phyloP scores from a whole-genome alignment of 2,888 invertebrate genomes.

The Lamproptera curius region DNA sequence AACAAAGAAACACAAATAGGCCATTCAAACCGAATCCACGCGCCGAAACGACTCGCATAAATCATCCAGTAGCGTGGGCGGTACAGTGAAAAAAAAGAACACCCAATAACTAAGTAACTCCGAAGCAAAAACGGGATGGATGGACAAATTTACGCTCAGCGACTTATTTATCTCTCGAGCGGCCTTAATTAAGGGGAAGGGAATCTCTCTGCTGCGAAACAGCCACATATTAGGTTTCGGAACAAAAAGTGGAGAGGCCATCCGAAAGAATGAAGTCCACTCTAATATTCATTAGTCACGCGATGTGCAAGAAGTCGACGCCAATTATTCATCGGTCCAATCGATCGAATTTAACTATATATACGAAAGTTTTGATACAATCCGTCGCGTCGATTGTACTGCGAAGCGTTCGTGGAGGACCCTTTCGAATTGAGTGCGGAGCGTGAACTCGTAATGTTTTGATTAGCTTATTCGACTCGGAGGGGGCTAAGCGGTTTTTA shows the following conservation, averaged over 20 bases:
- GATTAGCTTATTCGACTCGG: conserved; percentile 42
- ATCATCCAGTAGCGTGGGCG: conserved; percentile 44
- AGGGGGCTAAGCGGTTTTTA: conserved; percentile 20
- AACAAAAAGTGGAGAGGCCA: conserved; percentile 25
- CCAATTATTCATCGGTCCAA: conserved; percentile 70
- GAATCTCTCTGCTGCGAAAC: conserved; percentile 46
- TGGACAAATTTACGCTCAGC: conserved; percentile 68
- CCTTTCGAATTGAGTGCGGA: conserved; percentile 42
- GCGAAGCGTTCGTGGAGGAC: conserved; percentile 66
- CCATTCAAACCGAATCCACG: conserved; percentile 50
- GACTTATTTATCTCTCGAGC: conserved; percentile 65
- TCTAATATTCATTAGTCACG: conserved; percentile 70
- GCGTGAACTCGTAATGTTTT: conserved; percentile 48
- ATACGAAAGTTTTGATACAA: conserved; percentile 70
- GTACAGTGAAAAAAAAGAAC: conserved; percentile 59
- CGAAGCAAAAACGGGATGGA: conserved; percentile 63
- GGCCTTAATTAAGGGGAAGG: conserved; percentile 61
- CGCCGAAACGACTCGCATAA: conserved; percentile 57
- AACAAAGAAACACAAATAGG: conserved; percentile 49
- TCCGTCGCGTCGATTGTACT: conserved; percentile 55
- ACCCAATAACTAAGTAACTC: conserved; percentile 60
- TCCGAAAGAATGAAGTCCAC: conserved; percentile 35
- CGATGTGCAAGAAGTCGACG: conserved; percentile 71
- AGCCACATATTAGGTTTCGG: conserved; percentile 56
- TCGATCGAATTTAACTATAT: conserved; percentile 62